Conservation (phyloP, 2,113 vertebrate species). For the Ceratotherium simum region DNA sequence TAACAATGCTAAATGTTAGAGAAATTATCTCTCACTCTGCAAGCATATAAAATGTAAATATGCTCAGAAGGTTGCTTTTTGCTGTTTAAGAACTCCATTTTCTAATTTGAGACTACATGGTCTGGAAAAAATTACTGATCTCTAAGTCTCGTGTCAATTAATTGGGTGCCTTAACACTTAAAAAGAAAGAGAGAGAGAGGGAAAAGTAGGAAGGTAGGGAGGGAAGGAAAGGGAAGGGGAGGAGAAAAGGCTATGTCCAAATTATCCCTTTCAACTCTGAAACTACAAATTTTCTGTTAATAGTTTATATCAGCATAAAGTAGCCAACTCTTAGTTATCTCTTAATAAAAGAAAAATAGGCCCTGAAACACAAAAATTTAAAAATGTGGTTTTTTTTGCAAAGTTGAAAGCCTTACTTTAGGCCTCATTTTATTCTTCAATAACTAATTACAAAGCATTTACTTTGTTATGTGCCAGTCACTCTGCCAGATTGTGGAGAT, state of each 20-base stretch:
- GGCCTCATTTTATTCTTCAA: neutral
- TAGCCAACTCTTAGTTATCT: neutral
- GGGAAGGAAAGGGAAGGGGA: neutral
- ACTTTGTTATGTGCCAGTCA: neutral
- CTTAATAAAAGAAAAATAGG: neutral
- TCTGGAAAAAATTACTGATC: neutral
- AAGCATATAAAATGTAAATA: neutral
- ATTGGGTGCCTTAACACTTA: neutral
- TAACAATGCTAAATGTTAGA: neutral
- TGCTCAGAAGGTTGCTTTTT: neutral
- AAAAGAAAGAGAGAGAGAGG: neutral
- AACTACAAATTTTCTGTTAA: neutral
- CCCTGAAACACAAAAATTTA: neutral
- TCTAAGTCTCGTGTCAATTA: neutral
- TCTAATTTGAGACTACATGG: neutral
- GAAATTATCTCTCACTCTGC: neutral
- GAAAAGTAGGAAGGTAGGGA: neutral
- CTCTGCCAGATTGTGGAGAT: neutral
- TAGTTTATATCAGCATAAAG: neutral
- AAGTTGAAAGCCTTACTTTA: neutral
- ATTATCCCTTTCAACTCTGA: neutral
- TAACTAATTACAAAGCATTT: neutral
- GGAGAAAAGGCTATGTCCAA: neutral
- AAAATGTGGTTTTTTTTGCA: neutral
- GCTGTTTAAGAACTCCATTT: slow-evolving; percentile 22